Conservation (phyloP, 2,888 invertebrate genomes). For the Caenorhabditis sp. region DNA sequence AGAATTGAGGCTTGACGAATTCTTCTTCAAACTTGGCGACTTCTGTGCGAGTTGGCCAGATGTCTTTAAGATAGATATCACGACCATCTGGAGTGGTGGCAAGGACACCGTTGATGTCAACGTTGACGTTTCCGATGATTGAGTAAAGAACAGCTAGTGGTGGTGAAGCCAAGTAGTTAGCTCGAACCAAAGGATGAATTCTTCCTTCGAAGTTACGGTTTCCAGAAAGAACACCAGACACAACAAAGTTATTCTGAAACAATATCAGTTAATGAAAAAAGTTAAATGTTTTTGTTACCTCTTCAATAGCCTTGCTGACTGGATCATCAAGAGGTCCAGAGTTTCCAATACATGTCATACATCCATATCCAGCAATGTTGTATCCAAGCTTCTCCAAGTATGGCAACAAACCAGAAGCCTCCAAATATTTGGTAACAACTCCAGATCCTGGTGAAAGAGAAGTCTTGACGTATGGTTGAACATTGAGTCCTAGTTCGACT, state of each 20-base stretch:
- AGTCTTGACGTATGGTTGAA: constrained; percentile 93
- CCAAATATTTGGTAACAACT: constrained; percentile 88
- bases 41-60: constrained; percentile 91
- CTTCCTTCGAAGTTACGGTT: constrained; percentile 98
- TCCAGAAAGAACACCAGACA: constrained; percentile 93
- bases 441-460: constrained; percentile 94
- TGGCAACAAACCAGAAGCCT: constrained; percentile 90
- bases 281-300: constrained; percentile 66
- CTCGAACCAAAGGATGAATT: constrained; percentile 90
- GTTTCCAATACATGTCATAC: constrained; percentile 99
- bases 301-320: constrained; percentile 89
- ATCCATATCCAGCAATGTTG: constrained; percentile 95
- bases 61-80: constrained; percentile 81
- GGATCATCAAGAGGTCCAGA: constrained; percentile 91
- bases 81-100: constrained; percentile 51
- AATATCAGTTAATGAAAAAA: constrained; percentile 72
- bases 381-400: constrained; percentile 78
- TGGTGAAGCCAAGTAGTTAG: constrained; percentile 97
- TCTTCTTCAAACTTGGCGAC: constrained; percentile 83
- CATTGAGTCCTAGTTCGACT: constrained; percentile 85
- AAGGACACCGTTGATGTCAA: constrained; percentile 82
- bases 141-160: constrained; percentile 96
- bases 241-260: constrained; percentile 83
- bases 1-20: constrained; percentile 94
- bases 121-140: constrained; percentile 89